These are phyloP conservation scores for Paramisgurnus dabryanus DNA, from an alignment of 2,113 vertebrate species.

Conservation along the genomic window DNA sequence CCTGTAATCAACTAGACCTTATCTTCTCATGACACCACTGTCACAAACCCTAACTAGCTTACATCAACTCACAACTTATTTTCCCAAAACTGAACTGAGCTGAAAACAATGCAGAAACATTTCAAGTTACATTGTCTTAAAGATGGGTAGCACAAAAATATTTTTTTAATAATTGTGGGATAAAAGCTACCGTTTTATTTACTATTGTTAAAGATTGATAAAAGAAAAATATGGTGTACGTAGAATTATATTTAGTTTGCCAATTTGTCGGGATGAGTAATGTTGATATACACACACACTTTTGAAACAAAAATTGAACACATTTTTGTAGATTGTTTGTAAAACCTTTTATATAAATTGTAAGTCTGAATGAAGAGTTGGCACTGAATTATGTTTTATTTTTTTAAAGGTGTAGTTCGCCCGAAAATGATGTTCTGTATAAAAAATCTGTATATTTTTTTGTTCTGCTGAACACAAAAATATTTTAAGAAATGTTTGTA, in stretches of 20 bases:
- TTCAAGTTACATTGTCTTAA: not conserved
- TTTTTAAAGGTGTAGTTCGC: too few species aligned
- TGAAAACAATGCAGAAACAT: slow-evolving; percentile 28
- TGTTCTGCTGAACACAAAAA: too few species aligned
- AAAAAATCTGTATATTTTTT: too few species aligned
- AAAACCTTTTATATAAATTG: not conserved
- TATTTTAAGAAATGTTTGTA: too few species aligned
- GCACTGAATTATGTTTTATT: too few species aligned
- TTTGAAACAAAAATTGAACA: not conserved
- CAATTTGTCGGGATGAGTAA: slow-evolving; percentile 11
- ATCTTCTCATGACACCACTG: slow-evolving; percentile 12
- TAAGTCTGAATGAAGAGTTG: not conserved
- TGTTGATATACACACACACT: not conserved
- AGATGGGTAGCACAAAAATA: too few species aligned
- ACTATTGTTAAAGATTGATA: too few species aligned
- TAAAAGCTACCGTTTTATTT: too few species aligned
- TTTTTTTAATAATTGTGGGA: too few species aligned
- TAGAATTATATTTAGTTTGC: slow-evolving; percentile 5
- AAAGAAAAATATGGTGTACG: not conserved
- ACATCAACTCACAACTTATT: slow-evolving; percentile 5
- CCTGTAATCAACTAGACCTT: not conserved
- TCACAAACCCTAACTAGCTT: slow-evolving; percentile 24
- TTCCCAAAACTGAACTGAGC: slow-evolving; percentile 24
- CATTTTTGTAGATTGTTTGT: not conserved
- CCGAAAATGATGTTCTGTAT: too few species aligned